These are phyloP conservation scores for Zaprionus nigranus DNA, from an alignment of 1,140 invertebrate genomes.

Conservation along the genomic window DNA sequence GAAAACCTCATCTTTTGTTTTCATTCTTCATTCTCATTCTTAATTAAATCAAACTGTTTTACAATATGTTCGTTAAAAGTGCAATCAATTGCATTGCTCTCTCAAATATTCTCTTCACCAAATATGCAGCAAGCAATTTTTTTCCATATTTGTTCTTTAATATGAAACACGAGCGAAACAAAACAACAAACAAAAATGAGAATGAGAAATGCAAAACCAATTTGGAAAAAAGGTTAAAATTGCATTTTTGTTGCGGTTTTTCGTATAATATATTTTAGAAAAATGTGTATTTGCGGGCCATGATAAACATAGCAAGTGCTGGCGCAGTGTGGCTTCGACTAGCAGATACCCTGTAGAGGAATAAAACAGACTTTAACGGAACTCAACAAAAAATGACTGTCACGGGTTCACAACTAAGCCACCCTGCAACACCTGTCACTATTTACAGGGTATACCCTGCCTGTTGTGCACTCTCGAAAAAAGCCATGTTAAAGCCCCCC, in stretches of 20 bases:
- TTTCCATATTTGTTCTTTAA: constrained; percentile 29
- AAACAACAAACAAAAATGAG: not conserved
- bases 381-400: not conserved
- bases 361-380: no score
- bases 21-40: constrained; percentile 19
- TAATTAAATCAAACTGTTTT: constrained; percentile 44
- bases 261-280: constrained; percentile 20
- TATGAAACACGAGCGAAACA: constrained; percentile 3
- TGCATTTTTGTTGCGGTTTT: constrained; percentile 22
- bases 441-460: constrained; percentile 10
- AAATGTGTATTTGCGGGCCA: constrained; percentile 28
- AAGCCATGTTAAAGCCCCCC: not conserved
- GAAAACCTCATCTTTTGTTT: not conserved
- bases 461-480: not conserved
- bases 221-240: not conserved
- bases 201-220: constrained; percentile 4
- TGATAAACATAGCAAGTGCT: not conserved
- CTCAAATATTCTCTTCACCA: constrained; percentile 21
- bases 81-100: constrained; percentile 28
- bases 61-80: constrained; percentile 43
- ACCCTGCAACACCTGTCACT: not conserved
- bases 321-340: not conserved
- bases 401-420: not conserved
- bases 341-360: not conserved
- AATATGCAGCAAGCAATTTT: constrained; percentile 30